These are phyloP conservation scores for Fregetta grallaria DNA, from an alignment of 2,113 vertebrate genomes.

Conservation along the genomic window DNA sequence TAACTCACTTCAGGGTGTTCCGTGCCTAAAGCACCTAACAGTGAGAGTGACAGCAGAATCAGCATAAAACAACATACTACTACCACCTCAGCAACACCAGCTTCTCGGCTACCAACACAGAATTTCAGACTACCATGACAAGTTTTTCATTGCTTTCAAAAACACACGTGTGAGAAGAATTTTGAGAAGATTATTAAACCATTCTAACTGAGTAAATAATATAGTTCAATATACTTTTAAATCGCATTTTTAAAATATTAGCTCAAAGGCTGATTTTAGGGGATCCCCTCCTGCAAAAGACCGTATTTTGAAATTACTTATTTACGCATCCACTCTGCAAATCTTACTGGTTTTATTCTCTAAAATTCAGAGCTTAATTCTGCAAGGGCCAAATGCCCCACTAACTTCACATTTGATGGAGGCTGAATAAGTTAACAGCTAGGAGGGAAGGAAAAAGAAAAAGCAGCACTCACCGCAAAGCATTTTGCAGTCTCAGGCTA, in stretches of 20 bases:
- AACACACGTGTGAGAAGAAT: not conserved
- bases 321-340: not conserved
- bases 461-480: not conserved
- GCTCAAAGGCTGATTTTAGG: not conserved
- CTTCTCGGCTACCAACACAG: not conserved
- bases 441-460: not conserved
- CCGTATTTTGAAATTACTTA: not conserved
- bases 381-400: not conserved
- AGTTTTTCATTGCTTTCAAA: not conserved
- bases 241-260: not conserved
- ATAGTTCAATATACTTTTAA: not conserved
- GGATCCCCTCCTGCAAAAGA: not conserved
- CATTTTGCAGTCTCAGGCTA: not conserved
- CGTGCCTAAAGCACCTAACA: not conserved
- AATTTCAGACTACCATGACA: not conserved
- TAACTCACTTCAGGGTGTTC: not conserved
- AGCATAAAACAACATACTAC: not conserved
- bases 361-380: not conserved
- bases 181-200: not conserved
- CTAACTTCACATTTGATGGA: not conserved
- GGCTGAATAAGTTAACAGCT: not conserved
- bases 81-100: not conserved
- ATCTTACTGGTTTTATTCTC: not conserved
- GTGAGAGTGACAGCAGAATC: not conserved
- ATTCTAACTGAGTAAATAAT: not conserved